A percentile compares a stretch with the other conserved stretches of the same genome.
Conservation (phyloP, 30 jellyfish, hydroid and myxozoan genomes). For the Mastigias papua region DNA sequence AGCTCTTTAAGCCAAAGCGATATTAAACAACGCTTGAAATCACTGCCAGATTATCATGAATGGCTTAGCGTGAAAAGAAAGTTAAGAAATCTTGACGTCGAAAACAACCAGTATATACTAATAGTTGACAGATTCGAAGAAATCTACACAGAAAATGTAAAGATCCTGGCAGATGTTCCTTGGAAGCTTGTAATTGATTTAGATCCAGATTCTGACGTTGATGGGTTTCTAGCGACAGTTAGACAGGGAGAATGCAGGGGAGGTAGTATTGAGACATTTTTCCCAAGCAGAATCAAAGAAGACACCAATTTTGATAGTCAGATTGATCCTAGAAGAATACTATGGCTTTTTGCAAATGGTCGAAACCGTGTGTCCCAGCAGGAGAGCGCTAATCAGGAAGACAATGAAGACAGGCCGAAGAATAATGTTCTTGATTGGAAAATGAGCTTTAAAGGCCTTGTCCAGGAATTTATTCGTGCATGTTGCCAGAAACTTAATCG, state of each 20-base stretch:
- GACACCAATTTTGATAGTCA: neutral
- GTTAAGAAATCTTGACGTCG: constrained; percentile 22
- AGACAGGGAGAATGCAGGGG: constrained; percentile 4
- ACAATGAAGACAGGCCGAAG: constrained; percentile 13
- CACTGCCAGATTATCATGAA: neutral
- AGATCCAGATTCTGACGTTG: constrained; percentile 42
- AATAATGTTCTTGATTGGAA: constrained; percentile 13
- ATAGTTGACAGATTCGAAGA: constrained; percentile 17
- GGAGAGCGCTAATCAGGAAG: neutral
- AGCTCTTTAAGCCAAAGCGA: constrained; percentile 13
- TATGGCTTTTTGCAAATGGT: constrained; percentile 73
- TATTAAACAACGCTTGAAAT: neutral
- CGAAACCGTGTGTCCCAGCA: constrained; percentile 4
- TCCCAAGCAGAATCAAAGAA: constrained; percentile 28
- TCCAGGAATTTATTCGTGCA: constrained; percentile 10
- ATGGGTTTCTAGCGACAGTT: constrained; percentile 4
- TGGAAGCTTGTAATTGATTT: constrained; percentile 46
- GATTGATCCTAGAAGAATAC: constrained; percentile 22
- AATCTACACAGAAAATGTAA: neutral
- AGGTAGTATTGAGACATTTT: constrained; percentile 4
- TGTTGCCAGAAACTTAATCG: constrained; percentile 45
- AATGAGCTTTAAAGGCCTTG: constrained; percentile 10
- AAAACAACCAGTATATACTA: constrained; percentile 22
- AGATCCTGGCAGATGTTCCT: constrained; percentile 18
- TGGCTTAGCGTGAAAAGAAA: constrained; percentile 21